Percentiles rank a stretch among this genome's conserved stretches.
phyloP scores from a whole-genome alignment of 2,113 vertebrate genomes.

The Actenoides hombroni region DNA sequence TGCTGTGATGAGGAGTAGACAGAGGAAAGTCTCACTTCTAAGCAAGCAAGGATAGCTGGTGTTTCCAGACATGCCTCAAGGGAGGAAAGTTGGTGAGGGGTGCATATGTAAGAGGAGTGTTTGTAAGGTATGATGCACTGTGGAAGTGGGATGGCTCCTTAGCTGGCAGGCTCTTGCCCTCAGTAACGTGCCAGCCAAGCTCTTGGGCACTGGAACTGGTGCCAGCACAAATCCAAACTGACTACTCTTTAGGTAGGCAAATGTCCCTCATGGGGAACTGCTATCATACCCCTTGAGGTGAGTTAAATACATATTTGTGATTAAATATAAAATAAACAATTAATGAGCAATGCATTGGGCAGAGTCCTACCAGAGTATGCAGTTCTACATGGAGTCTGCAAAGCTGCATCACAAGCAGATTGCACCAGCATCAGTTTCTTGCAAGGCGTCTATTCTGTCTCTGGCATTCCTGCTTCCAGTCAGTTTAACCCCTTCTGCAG shows the following conservation, averaged over 20 bases:
- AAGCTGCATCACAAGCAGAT: not conserved
- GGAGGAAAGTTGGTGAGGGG: not conserved
- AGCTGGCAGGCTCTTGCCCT: not conserved
- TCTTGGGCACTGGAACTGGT: not conserved
- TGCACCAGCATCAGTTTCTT: not conserved
- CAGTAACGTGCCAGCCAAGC: not conserved
- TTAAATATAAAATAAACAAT: not conserved
- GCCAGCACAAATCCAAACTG: not conserved
- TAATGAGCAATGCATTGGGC: not conserved
- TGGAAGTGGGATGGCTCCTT: not conserved
- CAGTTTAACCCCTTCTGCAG: not conserved
- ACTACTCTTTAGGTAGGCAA: not conserved
- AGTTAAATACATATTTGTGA: not conserved
- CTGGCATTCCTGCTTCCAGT: not conserved
- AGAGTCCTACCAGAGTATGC: fast-evolving
- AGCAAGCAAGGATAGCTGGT: not conserved
- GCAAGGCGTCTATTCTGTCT: not conserved
- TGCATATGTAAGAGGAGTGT: not conserved
- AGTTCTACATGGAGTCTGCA: not conserved
- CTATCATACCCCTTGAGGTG: not conserved
- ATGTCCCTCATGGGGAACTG: not conserved
- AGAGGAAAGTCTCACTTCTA: not conserved
- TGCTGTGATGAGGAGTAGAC: not conserved
- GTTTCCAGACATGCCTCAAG: not conserved
- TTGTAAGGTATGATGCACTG: not conserved